These are phyloP conservation scores for Aphrocallistes beatrix DNA, from an alignment of 37 sponge, comb jelly and placozoan species.

Conservation along the genomic window DNA sequence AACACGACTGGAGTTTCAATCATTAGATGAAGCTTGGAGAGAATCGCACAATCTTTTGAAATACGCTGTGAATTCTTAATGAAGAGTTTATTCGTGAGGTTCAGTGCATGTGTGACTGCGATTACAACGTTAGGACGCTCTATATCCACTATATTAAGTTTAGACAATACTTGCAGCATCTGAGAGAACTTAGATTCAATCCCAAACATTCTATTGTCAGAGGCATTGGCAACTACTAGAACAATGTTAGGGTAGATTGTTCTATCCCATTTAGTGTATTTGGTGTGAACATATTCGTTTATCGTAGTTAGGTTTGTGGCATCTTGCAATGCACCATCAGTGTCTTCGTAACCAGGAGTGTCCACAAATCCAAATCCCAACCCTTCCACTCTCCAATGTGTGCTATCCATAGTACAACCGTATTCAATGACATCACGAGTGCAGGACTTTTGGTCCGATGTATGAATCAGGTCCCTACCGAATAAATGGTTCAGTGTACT, in stretches of 20 bases:
- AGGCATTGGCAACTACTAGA: background rate
- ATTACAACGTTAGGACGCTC: background rate
- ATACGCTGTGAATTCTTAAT: background rate
- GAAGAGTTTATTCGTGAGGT: background rate
- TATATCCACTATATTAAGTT: background rate
- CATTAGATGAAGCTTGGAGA: background rate
- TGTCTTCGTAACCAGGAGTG: background rate
- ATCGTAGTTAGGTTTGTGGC: too few species aligned
- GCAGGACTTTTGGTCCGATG: background rate
- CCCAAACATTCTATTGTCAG: background rate
- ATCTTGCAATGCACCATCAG: too few species aligned
- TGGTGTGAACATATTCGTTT: too few species aligned
- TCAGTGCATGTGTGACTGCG: background rate
- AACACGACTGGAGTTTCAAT: background rate
- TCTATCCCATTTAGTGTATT: too few species aligned
- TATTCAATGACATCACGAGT: background rate
- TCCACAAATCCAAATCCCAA: background rate
- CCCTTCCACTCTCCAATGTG: background rate
- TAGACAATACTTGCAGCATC: background rate
- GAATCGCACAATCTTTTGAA: background rate
- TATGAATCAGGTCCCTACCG: background rate
- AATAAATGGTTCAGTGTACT: constrained; percentile 8
- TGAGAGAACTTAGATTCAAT: background rate
- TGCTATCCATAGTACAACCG: background rate
- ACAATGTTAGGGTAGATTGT: background rate